Conservation (phyloP, 2,797 vertebrate species). For the Sebastes glaucus region DNA sequence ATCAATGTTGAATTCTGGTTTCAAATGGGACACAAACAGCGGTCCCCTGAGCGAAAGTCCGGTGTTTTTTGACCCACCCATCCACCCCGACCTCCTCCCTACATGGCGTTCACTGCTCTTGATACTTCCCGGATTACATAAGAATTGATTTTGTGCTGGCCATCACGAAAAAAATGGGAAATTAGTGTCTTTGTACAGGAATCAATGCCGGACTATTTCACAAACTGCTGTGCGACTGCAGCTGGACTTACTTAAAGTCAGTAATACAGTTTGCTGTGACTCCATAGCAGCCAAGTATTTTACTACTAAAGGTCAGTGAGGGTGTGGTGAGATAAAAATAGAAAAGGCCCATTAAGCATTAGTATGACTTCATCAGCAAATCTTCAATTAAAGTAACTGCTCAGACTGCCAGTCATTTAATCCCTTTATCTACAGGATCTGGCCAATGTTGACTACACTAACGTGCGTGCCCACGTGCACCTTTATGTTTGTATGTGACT, state of each 20-base stretch:
- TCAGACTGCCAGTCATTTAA: conserved; percentile 71
- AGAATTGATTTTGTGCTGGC: too few species aligned
- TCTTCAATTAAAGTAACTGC: conserved; percentile 77
- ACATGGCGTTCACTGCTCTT: too few species aligned
- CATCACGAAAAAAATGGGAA: too few species aligned
- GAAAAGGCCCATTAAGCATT: conserved; percentile 67
- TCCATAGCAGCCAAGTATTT: conserved; percentile 27
- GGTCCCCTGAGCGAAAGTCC: too few species aligned
- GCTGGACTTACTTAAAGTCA: conserved; percentile 8
- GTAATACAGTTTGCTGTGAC: conserved; percentile 22
- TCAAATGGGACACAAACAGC: too few species aligned
- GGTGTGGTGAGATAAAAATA: conserved; percentile 68
- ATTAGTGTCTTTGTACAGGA: too few species aligned
- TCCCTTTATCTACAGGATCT: conserved; percentile 74
- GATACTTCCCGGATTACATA: too few species aligned
- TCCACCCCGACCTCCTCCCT: too few species aligned
- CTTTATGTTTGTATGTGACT: conserved; percentile 15
- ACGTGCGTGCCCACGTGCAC: not conserved
- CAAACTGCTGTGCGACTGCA: too few species aligned
- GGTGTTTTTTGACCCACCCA: too few species aligned
- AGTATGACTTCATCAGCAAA: conserved; percentile 79
- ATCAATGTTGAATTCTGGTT: too few species aligned
- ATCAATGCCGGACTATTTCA: too few species aligned
- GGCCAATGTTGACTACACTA: conserved; percentile 18
- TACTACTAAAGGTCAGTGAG: conserved; percentile 57